These are phyloP conservation scores for Nanger granti DNA, from an alignment of 2,113 vertebrate genomes.

Conservation along the genomic window DNA sequence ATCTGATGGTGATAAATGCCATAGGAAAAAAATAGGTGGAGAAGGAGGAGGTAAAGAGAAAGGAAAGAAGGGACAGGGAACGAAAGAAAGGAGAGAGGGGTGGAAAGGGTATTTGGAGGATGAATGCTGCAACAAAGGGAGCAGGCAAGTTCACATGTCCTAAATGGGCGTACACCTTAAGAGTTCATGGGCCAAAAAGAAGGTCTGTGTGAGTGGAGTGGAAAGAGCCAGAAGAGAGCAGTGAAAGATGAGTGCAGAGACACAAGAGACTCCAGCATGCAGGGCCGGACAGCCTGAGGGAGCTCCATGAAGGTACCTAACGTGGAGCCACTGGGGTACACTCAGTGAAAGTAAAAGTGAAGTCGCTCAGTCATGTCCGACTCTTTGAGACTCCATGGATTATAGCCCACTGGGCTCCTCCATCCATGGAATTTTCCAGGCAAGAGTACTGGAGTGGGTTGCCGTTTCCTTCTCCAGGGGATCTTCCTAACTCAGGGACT, in stretches of 20 bases:
- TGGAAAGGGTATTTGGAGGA: neutral
- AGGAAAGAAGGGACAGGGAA: neutral
- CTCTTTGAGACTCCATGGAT: neutral
- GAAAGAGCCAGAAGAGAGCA: neutral
- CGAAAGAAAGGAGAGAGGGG: neutral
- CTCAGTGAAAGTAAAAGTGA: neutral
- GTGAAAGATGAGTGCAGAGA: neutral
- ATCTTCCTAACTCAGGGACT: neutral
- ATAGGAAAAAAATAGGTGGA: neutral
- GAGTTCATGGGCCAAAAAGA: neutral
- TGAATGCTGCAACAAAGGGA: neutral
- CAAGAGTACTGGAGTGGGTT: neutral
- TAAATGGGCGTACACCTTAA: fast-evolving
- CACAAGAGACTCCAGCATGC: fast-evolving
- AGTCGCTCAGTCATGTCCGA: neutral
- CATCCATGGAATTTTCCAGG: neutral
- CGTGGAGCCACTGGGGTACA: neutral
- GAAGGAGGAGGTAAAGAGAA: neutral
- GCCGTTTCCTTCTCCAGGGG: neutral
- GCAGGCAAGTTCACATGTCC: neutral
- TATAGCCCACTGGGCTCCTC: neutral
- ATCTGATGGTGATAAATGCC: neutral
- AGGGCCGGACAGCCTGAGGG: too few species aligned
- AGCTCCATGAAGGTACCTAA: fast-evolving
- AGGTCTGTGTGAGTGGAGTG: neutral